Evolutionary conservation across 1,140 invertebrate species (phyloP), one percentile per base, ranked within the genome.

Genomic region (Helicoverpa zea): DNA sequence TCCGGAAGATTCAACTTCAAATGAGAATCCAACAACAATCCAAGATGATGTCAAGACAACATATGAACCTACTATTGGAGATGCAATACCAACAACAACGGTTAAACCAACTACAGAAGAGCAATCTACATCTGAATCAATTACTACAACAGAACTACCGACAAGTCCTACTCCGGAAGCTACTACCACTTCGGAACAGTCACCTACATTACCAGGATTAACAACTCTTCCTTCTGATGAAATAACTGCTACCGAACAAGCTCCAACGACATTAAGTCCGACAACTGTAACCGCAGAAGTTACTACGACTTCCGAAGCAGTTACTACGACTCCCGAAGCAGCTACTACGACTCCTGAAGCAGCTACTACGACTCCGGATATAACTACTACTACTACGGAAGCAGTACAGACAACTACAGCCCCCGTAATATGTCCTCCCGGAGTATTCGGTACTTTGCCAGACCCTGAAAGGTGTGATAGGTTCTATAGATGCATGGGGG

Each of bases 401-500:
- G 61, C 79, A 49, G 54, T 11, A 11, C 14, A 12, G 2, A 29
- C 59, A 1, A 63, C 29, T 14, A 35, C 12, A 13, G 74, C 18
- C 5, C n/a, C 54, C 2, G 12, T 3, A 10, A 56, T 84, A 52
- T 84, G 83, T 80, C 73, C 81, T 14, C 23, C 47, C 54, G 81
- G 76, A 14, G 43, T 43, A 1, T 73, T 75, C 7, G 84, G 81
- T 2, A 77, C 80, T 30, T 29, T 83, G 10, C 51, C 79, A 10
- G 64, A 85, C 64, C 81, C 84, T 11, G 52, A 63, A 0, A 13
- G n/a, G 5, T 85, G 84, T 61, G 49, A 79, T 51, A 18, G 66
- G 16, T 86, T 78, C 77, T 83, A 79, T 30, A 58, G 82, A 51
- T 86, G 85, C 23, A 52, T 56, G 14, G 66, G 16, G 13, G 76